Evolutionary conservation across 2,797 vertebrate species (phyloP).

Genomic region (Notolepis coatsorum): DNA sequence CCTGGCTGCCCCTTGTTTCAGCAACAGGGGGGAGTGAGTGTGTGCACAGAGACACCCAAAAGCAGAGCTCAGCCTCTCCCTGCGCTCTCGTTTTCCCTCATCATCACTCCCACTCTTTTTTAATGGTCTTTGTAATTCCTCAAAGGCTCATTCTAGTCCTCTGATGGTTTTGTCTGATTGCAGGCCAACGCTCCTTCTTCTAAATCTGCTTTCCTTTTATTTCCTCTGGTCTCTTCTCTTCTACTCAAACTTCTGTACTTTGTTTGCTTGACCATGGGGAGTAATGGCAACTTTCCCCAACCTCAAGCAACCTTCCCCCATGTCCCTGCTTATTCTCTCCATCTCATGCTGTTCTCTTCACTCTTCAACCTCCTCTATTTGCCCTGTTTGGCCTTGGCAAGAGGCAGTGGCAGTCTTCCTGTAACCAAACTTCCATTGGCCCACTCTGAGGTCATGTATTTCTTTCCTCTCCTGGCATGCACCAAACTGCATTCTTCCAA

Average conservation of each 20-base stretch:
- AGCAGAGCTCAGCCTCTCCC: slow-evolving; percentile 21
- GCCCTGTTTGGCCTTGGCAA: slow-evolving; percentile 60
- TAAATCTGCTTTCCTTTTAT: neutral
- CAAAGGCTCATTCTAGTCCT: slow-evolving; percentile 33
- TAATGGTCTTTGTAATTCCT: slow-evolving; percentile 17
- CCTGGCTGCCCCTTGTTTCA: slow-evolving; percentile 59
- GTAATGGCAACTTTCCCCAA: slow-evolving; percentile 37
- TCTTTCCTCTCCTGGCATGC: slow-evolving; percentile 67
- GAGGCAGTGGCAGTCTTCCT: slow-evolving; percentile 44
- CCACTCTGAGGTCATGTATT: slow-evolving; percentile 69
- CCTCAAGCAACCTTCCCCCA: slow-evolving; percentile 45
- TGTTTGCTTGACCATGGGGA: slow-evolving; percentile 29
- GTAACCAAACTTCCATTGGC: slow-evolving; percentile 64
- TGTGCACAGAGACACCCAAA: slow-evolving; percentile 55
- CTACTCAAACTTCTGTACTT: slow-evolving; percentile 30
- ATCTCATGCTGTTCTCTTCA: slow-evolving; percentile 48
- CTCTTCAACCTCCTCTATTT: slow-evolving; percentile 60
- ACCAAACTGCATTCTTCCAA: slow-evolving; percentile 69
- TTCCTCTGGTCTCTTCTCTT: neutral
- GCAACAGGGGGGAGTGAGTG: slow-evolving; percentile 41
- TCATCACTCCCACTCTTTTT: slow-evolving; percentile 21
- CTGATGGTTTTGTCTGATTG: slow-evolving; percentile 32
- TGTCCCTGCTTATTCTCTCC: slow-evolving; percentile 47
- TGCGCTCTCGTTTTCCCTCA: slow-evolving; percentile 23
- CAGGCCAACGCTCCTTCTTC: no score